Base-by-base conservation (phyloP, 2,113 vertebrate species). In the Tragelaphus buxtoni region DNA sequence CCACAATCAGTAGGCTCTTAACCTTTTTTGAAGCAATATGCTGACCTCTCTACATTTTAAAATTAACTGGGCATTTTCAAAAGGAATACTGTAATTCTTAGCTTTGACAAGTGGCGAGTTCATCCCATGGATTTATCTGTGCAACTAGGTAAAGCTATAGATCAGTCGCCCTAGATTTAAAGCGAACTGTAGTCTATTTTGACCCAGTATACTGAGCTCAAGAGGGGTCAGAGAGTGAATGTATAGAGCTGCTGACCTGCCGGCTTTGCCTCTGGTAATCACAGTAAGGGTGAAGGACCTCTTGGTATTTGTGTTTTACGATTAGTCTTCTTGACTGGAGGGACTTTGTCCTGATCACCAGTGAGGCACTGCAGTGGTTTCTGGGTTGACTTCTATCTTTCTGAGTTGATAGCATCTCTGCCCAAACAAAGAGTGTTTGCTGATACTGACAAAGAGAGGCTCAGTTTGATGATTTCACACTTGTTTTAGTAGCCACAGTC, bases 41-140 rank as follows among this genome's bases (percentile, higher is more conserved):
- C 58, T 95, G 97, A 97, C 97, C 96, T 95, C 91, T 83, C 32
- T 97, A 94, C 47, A 91, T 98, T 98, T 93, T 79, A 88, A 97
- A 98, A 98, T 98, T 97, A 96, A 86, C 95, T 98, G 98, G 96
- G 51, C 84, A 63, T 97, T 98, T 98, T 97, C 51, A 72, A 89
- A 98, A 96, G 88, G 86, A 98, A 93, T 92, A 53, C 97, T 96
- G 2, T 63, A 39, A 0, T 97, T 95, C 84, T 96, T 97, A 81
- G 96, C 95, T 90, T 94, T 98, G 98, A 80, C 42, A 92, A 95
- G 83, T 97, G 81, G 88, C 83, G 84, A 69, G 95, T 98, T 98
- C 95, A 86, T 96, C 91, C 61, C 53, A 76, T 94, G 97, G 98
- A 98, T 98, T 98, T 98, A 98, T 98, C 97, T 98, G 85, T 95